These are phyloP conservation scores for Spheniscus mendiculus DNA, from an alignment of 2,113 vertebrate species.

Conservation along the genomic window DNA sequence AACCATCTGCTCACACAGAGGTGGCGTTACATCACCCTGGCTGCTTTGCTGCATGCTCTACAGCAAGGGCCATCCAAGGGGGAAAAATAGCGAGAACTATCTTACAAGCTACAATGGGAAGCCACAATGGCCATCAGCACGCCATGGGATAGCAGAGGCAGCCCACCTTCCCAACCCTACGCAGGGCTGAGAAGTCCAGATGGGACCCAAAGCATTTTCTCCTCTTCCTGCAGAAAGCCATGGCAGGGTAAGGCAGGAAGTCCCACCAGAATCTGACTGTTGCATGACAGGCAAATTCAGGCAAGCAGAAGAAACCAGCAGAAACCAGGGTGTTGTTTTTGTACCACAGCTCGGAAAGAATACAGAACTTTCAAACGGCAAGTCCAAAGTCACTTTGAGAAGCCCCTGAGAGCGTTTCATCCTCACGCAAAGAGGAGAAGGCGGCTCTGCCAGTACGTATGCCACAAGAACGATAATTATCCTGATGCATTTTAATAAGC, in stretches of 20 bases:
- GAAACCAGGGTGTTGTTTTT: not conserved
- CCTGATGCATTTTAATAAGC: not conserved
- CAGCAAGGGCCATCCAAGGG: not conserved
- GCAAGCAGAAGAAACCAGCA: not conserved
- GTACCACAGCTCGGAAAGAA: not conserved
- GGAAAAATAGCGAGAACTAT: not conserved
- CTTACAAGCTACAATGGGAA: not conserved
- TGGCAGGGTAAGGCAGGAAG: not conserved
- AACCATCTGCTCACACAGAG: not conserved
- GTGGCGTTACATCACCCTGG: not conserved
- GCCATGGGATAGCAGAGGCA: not conserved
- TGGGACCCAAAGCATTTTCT: not conserved
- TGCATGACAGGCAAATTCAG: not conserved
- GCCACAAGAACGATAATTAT: not conserved
- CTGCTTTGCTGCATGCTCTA: not conserved
- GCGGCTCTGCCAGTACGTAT: not conserved
- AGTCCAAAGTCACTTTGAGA: not conserved
- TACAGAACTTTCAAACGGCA: not conserved
- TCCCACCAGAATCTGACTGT: not conserved
- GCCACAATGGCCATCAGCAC: not conserved
- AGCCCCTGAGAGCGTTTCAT: not conserved
- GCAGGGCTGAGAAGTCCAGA: too few relatives aligned
- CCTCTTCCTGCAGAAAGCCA: not conserved
- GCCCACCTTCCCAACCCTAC: not conserved
- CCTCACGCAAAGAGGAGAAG: not conserved